A percentile compares a stretch with the other conserved stretches of the same genome.
Evolutionary conservation across 2,888 invertebrate genomes (phyloP).

Genomic region (Thumatha senex): DNA sequence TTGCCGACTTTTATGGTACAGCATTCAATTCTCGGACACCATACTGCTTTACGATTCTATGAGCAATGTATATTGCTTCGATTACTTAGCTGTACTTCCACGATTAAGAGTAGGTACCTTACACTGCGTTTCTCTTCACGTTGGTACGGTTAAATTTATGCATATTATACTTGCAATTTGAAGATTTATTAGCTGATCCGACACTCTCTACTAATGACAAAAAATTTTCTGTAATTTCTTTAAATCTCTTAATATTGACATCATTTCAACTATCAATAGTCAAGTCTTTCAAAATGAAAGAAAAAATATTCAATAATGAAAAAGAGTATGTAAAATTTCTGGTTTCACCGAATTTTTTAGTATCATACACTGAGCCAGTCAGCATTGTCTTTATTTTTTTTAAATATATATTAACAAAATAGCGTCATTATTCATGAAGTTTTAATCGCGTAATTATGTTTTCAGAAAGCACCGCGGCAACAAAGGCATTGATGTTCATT

Average conservation of each 20-base stretch:
- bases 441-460: neutral
- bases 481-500: conserved; percentile 26
- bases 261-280: too few relatives aligned
- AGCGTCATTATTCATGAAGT: conserved; percentile 3
- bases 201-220: too few relatives aligned
- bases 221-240: too few relatives aligned
- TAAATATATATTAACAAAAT: neutral
- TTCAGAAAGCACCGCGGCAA: conserved; percentile 8
- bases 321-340: too few relatives aligned
- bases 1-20: conserved; percentile 45
- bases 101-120: conserved; percentile 26
- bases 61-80: conserved; percentile 43
- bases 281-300: too few relatives aligned
- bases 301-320: too few relatives aligned
- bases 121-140: conserved; percentile 20
- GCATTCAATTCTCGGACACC: conserved; percentile 42
- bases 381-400: conserved; percentile 18
- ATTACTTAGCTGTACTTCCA: conserved; percentile 32
- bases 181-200: too few relatives aligned
- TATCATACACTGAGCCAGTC: neutral
- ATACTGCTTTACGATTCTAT: conserved; percentile 56
- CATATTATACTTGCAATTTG: neutral
- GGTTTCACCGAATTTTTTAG: too few relatives aligned
- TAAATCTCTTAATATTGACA: too few relatives aligned
- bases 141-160: conserved; percentile 3